Evolutionary conservation across 2,113 vertebrate genomes (phyloP).

Genomic region (Oreochromis spilurus): DNA sequence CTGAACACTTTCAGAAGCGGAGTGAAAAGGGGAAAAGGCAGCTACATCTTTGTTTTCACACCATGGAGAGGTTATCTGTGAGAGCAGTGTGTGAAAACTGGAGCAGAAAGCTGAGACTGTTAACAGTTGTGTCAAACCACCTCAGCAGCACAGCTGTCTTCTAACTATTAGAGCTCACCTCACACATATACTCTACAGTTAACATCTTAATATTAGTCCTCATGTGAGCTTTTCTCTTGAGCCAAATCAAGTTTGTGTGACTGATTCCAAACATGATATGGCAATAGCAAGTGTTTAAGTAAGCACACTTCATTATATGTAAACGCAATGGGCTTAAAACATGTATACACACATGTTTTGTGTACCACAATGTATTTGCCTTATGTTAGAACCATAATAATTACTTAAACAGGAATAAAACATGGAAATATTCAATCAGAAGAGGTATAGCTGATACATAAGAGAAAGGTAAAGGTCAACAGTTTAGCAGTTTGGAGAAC

Average conservation of each 20-base stretch:
- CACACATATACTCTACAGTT: background rate
- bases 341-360: background rate
- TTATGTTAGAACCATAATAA: background rate
- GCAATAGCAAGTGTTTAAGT: background rate
- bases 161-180: background rate
- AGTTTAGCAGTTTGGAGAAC: background rate
- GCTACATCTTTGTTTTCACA: background rate
- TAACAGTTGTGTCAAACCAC: background rate
- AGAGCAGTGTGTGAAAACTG: background rate
- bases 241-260: background rate
- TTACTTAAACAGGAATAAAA: background rate
- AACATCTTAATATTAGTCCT: background rate
- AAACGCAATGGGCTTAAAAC: background rate
- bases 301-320: background rate
- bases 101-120: background rate
- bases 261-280: background rate
- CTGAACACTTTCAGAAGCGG: background rate
- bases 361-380: background rate
- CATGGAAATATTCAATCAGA: background rate
- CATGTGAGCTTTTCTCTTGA: background rate
- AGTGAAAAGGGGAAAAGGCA: background rate
- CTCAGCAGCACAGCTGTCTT: background rate
- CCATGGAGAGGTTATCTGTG: background rate
- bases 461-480: background rate
- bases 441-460: background rate